A percentile compares a stretch with the other conserved stretches of the same genome.
phyloP scores from a whole-genome alignment of 2,797 vertebrate species.

The Gouania willdenowi region DNA sequence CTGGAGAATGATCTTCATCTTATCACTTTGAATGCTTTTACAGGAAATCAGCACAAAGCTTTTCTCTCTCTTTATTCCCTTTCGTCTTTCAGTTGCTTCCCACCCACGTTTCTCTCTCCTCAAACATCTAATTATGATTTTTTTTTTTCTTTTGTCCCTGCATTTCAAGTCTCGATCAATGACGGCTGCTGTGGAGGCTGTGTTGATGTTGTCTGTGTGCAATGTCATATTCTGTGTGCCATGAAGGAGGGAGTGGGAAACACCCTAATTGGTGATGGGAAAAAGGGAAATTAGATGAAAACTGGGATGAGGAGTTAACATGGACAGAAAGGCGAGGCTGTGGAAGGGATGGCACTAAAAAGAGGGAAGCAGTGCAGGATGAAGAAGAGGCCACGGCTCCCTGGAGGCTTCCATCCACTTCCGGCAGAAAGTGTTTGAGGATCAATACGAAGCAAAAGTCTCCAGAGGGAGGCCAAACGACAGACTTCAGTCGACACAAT shows the following conservation, averaged over 20 bases:
- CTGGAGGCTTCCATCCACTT: conserved; percentile 44
- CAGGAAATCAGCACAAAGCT: conserved; percentile 47
- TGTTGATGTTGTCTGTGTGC: neutral
- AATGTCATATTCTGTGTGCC: neutral
- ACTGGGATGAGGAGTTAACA: neutral
- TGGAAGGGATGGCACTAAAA: neutral
- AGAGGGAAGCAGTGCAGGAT: conserved; percentile 7
- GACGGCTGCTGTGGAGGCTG: conserved; percentile 13
- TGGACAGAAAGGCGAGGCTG: neutral
- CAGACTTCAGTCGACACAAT: conserved; percentile 10
- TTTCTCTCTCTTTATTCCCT: neutral
- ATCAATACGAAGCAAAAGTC: conserved; percentile 65
- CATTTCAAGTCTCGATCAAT: conserved; percentile 46
- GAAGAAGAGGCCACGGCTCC: conserved; percentile 23
- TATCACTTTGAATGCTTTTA: conserved; percentile 51
- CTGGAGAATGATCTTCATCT: conserved; percentile 52
- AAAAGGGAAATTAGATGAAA: neutral
- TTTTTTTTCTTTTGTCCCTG: no score
- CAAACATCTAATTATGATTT: conserved; percentile 31
- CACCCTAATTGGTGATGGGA: no score
- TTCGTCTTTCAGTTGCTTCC: conserved; percentile 8
- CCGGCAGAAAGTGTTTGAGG: conserved; percentile 64
- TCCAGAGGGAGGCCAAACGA: conserved; percentile 28
- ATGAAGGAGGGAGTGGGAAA: no score
- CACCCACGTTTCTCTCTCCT: conserved; percentile 9